phyloP scores from a whole-genome alignment of 2,888 invertebrate species.

The Euplexia lucipara region DNA sequence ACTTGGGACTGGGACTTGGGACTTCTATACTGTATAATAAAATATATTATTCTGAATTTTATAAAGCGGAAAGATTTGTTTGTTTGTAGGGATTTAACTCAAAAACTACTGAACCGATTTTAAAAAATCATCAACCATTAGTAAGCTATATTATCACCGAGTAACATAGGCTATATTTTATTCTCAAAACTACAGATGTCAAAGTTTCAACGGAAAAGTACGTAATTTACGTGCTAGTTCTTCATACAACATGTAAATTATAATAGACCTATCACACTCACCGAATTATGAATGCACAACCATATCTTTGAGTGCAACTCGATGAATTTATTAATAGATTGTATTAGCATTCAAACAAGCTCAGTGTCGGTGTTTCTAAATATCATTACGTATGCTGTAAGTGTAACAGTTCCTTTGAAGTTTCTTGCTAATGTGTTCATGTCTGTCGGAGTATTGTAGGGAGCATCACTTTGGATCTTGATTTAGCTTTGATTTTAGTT shows the following conservation, averaged over 20 bases:
- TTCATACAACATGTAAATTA: background rate
- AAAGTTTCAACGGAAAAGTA: no score
- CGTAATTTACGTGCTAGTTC: no score
- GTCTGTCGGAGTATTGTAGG: constrained; percentile 18
- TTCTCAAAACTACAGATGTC: background rate
- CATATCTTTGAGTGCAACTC: constrained; percentile 37
- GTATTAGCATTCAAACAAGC: constrained; percentile 46
- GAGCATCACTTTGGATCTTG: constrained; percentile 29
- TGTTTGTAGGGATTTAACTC: no score
- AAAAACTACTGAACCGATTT: no score
- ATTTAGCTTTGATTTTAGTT: constrained; percentile 25
- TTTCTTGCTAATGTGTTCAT: constrained; percentile 39
- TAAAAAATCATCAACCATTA: no score
- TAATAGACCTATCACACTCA: constrained; percentile 24
- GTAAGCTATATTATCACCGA: no score
- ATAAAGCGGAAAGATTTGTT: no score
- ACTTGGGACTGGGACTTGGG: no score
- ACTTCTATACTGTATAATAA: no score
- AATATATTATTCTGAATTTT: no score
- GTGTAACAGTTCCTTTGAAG: constrained; percentile 53
- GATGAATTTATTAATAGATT: constrained; percentile 56
- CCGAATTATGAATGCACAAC: constrained; percentile 38
- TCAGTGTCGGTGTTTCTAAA: constrained; percentile 52
- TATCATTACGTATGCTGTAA: constrained; percentile 51
- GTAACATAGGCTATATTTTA: no score